Base-by-base conservation (phyloP, 2,797 vertebrate species). In the Pangasius mekongensis region DNA sequence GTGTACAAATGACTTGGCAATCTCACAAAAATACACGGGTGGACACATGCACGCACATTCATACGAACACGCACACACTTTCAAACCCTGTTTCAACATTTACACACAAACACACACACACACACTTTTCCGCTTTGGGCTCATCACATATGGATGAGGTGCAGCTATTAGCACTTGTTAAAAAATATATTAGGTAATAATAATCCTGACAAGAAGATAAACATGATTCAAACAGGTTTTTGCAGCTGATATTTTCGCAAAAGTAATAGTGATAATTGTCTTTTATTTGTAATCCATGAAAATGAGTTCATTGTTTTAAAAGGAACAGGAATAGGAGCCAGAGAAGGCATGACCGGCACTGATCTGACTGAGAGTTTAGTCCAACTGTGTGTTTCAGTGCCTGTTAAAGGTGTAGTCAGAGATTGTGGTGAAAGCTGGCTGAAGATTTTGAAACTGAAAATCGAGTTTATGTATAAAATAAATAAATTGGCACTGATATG, bases 101-200 rank as follows among this genome's bases (percentile, higher is more conserved):
- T 30, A 14, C 60, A 80, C 83, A 82, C 87, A 56, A 3, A 39
- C 3, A 39, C 39, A 39, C 66, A 33, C 71, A 47, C 36, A 73
- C 73, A 78, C 49, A 43, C 69, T n/a, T 43, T 81, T 64, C 60
- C 20, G 62, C 86, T 60, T 36, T 24, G 30, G 20, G 33, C 47
- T 85, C 69, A 33, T 62, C 43, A 39, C 74, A 82, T 47, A 47
- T 78, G 54, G 43, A 83, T 52, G 54, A 47, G 62, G 33, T 73
- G 30, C 77, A 66, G 69, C 87, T 84, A 90, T 74, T 84, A 89
- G 67, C 64, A 33, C 27, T 67, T 87, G 62, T 89, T 86, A 86
- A 86, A 43, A 73, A 58, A 58, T 64, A 62, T 80, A 82, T 88
- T 77, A 39, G 60, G 36, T 56, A 18, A 78, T 76, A 84, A 91